Evolutionary conservation across 2,888 invertebrate genomes (phyloP).

Genomic region (Lordiphosa fenestrarum): DNA sequence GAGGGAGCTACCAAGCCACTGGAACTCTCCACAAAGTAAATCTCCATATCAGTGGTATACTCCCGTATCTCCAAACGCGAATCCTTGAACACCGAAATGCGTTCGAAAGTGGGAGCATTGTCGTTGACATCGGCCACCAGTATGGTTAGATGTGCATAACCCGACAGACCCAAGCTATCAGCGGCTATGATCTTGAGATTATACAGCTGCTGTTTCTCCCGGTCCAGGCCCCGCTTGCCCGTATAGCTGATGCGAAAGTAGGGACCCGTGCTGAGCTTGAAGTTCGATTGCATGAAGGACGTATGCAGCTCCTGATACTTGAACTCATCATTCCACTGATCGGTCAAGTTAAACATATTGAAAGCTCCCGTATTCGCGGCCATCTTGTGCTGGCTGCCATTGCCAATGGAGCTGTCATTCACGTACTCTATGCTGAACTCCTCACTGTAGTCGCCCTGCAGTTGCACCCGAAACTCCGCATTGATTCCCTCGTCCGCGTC

Average conservation of each 20-base stretch:
- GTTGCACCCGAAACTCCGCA: slow-evolving; percentile 85
- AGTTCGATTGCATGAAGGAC: slow-evolving; percentile 74
- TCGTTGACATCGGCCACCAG: slow-evolving; percentile 90
- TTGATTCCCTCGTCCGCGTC: slow-evolving; percentile 88
- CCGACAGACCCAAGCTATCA: slow-evolving; percentile 88
- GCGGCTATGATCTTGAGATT: slow-evolving; percentile 87
- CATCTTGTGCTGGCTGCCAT: slow-evolving; percentile 51
- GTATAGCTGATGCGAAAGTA: slow-evolving; percentile 76
- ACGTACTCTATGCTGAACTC: slow-evolving; percentile 83
- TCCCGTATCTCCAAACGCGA: slow-evolving; percentile 86
- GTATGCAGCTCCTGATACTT: slow-evolving; percentile 78
- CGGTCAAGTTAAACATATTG: slow-evolving; percentile 78
- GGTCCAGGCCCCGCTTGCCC: slow-evolving; percentile 83
- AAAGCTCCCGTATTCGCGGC: slow-evolving; percentile 76
- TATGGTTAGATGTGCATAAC: slow-evolving; percentile 87
- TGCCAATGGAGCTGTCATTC: slow-evolving; percentile 81
- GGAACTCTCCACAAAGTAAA: slow-evolving; percentile 78
- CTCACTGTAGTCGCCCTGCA: slow-evolving; percentile 89
- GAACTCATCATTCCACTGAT: slow-evolving; percentile 79
- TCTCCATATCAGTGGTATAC: slow-evolving; percentile 82
- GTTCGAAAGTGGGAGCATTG: slow-evolving; percentile 86
- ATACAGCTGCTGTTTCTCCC: slow-evolving; percentile 87
- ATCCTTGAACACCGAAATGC: slow-evolving; percentile 86
- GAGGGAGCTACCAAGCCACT: slow-evolving; percentile 47
- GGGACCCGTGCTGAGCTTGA: slow-evolving; percentile 70